Conservation (phyloP, 1,140 invertebrate genomes). For the Aricia agestis region DNA sequence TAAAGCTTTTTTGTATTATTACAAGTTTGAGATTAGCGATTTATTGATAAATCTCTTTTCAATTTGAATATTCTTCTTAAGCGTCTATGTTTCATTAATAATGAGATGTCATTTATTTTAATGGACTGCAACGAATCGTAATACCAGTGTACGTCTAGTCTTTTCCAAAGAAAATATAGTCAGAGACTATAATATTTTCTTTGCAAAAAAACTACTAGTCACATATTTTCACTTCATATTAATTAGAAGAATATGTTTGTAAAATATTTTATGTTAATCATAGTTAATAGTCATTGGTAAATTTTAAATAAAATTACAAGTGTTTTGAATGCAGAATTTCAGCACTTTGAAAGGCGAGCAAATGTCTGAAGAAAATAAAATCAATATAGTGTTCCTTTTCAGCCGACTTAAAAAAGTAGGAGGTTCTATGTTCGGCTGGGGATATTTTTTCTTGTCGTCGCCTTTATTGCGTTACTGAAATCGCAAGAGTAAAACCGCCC, state of each 20-base stretch:
- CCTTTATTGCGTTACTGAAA: not conserved
- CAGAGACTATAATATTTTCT: too few relatives aligned
- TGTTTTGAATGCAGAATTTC: not conserved
- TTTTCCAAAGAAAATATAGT: not conserved
- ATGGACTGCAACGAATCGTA: not conserved
- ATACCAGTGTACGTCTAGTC: not conserved
- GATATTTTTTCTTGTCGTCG: too few relatives aligned
- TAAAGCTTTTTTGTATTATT: not conserved
- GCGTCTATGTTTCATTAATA: too few relatives aligned
- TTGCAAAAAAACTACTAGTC: too few relatives aligned
- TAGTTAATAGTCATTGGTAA: not conserved
- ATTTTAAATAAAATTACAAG: not conserved
- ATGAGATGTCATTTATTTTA: not conserved
- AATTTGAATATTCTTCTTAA: too few relatives aligned
- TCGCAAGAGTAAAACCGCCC: not conserved
- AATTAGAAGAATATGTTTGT: not conserved
- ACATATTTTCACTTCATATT: not conserved
- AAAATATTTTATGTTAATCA: not conserved
- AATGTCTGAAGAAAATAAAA: not conserved
- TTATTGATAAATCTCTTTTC: not conserved
- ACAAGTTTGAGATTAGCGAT: not conserved
- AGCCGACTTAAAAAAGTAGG: too few relatives aligned
- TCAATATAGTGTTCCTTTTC: too few relatives aligned
- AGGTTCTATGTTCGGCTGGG: too few relatives aligned
- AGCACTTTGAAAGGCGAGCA: not conserved